Percentiles rank a stretch among this genome's conserved stretches.
These are phyloP conservation scores for Epirrhoe tristata DNA, from an alignment of 2,888 invertebrate species.

Conservation along the genomic window DNA sequence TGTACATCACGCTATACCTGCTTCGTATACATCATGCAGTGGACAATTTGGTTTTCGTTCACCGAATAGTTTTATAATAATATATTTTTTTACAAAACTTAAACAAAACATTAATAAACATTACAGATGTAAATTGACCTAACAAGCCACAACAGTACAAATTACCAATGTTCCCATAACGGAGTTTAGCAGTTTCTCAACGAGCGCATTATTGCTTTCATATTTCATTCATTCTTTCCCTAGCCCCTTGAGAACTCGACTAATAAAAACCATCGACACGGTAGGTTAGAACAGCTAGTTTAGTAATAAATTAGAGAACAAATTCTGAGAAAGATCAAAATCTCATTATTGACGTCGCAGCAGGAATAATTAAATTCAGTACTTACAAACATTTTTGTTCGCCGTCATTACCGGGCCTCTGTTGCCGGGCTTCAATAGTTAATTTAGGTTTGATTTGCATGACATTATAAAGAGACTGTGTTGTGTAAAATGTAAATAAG, in stretches of 20 bases:
- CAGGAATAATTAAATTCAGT: neutral
- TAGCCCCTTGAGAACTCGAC: constrained; percentile 44
- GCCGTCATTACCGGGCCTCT: no score
- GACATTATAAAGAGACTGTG: no score
- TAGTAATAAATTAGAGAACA: neutral
- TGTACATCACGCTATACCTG: no score
- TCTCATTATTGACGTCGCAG: neutral
- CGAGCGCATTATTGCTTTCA: constrained; percentile 48
- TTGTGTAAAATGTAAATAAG: no score
- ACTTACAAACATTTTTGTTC: no score
- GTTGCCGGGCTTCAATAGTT: no score
- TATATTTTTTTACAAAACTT: neutral
- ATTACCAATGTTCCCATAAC: constrained; percentile 43
- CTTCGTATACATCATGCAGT: no score
- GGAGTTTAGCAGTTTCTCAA: constrained; percentile 46
- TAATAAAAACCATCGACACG: constrained; percentile 40
- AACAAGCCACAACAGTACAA: constrained; percentile 34
- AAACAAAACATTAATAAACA: neutral
- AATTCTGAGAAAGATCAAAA: neutral
- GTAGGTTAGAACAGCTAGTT: constrained; percentile 11
- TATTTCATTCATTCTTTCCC: constrained; percentile 48
- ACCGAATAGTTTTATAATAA: no score
- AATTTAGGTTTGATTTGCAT: no score
- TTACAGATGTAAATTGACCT: constrained; percentile 29
- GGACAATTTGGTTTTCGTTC: no score